phyloP scores from a whole-genome alignment of 2,113 vertebrate species.

The Buteo buteo region DNA sequence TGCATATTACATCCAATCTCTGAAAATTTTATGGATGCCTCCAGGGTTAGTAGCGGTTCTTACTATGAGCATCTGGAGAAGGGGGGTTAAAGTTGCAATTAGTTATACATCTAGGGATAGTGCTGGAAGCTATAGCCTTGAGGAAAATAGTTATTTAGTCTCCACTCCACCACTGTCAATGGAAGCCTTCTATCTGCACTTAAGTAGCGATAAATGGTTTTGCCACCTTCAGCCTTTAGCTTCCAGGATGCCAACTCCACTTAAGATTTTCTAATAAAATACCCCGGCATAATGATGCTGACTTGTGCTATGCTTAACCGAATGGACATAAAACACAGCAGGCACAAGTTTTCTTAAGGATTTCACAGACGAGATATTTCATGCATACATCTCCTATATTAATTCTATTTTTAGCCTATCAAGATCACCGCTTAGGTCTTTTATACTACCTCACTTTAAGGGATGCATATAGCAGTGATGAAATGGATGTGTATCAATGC shows the following conservation, averaged over 20 bases:
- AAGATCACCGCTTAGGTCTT: not conserved
- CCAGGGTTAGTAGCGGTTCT: not conserved
- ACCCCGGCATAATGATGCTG: not conserved
- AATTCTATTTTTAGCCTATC: not conserved
- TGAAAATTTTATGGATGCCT: not conserved
- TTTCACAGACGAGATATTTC: not conserved
- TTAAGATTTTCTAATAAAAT: not conserved
- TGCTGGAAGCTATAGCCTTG: not conserved
- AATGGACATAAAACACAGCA: not conserved
- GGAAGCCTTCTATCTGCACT: not conserved
- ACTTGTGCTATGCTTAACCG: not conserved
- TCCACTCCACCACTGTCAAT: not conserved
- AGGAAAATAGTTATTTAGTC: not conserved
- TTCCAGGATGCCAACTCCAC: not conserved
- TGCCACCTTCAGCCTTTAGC: not conserved
- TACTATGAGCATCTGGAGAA: not conserved
- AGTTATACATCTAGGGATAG: not conserved
- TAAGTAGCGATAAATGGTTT: not conserved
- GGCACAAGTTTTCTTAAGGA: not conserved
- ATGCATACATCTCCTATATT: not conserved
- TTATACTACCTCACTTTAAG: not conserved
- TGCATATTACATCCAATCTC: not conserved
- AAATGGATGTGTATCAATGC: not conserved
- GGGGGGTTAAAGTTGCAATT: not conserved
- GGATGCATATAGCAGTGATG: fast-evolving